A percentile compares a stretch with the other conserved stretches of the same genome.
phyloP scores from a whole-genome alignment of 2,113 vertebrate species.

The Psophia crepitans region DNA sequence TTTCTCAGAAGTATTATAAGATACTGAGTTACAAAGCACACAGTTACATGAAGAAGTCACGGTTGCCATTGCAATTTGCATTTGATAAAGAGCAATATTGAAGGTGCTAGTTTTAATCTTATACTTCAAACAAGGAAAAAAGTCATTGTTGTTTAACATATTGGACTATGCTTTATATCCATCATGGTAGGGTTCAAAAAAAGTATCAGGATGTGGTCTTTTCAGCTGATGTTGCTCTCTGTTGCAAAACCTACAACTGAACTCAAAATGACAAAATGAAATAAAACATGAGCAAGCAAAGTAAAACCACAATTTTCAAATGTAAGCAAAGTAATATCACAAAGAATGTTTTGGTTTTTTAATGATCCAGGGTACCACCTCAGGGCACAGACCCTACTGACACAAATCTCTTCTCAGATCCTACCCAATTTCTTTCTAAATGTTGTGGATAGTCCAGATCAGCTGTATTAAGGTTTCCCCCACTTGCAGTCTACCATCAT shows the following conservation, averaged over 20 bases:
- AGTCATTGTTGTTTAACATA: background rate
- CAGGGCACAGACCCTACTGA: background rate
- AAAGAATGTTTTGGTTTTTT: background rate
- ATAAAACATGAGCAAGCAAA: background rate
- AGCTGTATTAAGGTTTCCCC: background rate
- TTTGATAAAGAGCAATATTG: background rate
- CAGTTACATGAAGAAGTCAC: background rate
- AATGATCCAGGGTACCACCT: background rate
- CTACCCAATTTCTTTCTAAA: background rate
- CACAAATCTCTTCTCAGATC: background rate
- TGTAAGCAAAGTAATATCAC: background rate
- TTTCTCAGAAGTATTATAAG: background rate
- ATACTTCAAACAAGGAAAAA: background rate
- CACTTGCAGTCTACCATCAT: background rate
- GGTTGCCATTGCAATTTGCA: background rate
- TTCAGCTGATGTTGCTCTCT: background rate
- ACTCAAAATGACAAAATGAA: background rate
- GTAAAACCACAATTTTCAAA: background rate
- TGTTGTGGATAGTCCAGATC: background rate
- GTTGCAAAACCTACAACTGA: background rate
- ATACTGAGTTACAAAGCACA: background rate
- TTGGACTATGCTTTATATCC: background rate
- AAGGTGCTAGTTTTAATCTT: background rate
- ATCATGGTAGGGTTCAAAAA: background rate
- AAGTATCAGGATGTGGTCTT: background rate